Evolutionary conservation across 2,797 vertebrate genomes (phyloP).

Genomic region (Peromyscus melanophrys): DNA sequence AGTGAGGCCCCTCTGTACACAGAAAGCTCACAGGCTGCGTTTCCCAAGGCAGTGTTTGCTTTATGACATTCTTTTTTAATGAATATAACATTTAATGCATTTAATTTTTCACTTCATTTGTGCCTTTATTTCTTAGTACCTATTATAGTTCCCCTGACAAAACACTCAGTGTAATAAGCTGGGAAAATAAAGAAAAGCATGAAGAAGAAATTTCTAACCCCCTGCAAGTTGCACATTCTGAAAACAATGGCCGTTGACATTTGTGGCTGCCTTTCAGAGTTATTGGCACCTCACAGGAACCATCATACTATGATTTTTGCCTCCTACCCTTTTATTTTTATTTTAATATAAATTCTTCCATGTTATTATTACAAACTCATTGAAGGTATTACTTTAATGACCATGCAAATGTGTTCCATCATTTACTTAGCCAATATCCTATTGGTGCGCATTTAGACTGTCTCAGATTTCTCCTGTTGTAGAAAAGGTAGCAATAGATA

Average conservation of each 20-base stretch:
- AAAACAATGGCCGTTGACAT: not conserved
- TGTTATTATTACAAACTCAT: slow-evolving; percentile 57
- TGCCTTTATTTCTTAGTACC: slow-evolving; percentile 44
- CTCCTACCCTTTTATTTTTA: slow-evolving; percentile 52
- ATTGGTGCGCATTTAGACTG: not conserved
- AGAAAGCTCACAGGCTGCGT: not conserved
- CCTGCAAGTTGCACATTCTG: not conserved
- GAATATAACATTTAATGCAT: slow-evolving; percentile 11
- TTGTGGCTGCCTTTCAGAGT: not conserved
- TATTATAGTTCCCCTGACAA: slow-evolving; percentile 36
- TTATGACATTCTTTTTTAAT: slow-evolving; percentile 5
- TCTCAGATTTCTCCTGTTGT: not conserved
- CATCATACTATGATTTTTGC: not conserved
- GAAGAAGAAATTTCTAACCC: not conserved
- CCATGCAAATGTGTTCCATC: slow-evolving; percentile 28
- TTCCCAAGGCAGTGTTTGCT: not conserved
- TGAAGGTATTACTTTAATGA: slow-evolving; percentile 60
- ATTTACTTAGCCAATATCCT: slow-evolving; percentile 48
- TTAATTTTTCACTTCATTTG: slow-evolving; percentile 48
- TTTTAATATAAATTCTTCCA: slow-evolving; percentile 60
- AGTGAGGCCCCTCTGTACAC: fast-evolving
- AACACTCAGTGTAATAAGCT: slow-evolving; percentile 16
- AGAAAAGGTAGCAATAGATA: not conserved
- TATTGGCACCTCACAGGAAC: slow-evolving; percentile 22
- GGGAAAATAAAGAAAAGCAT: slow-evolving; percentile 37